phyloP scores from a whole-genome alignment of 2,888 invertebrate genomes.

The Agrochola lychnidis region DNA sequence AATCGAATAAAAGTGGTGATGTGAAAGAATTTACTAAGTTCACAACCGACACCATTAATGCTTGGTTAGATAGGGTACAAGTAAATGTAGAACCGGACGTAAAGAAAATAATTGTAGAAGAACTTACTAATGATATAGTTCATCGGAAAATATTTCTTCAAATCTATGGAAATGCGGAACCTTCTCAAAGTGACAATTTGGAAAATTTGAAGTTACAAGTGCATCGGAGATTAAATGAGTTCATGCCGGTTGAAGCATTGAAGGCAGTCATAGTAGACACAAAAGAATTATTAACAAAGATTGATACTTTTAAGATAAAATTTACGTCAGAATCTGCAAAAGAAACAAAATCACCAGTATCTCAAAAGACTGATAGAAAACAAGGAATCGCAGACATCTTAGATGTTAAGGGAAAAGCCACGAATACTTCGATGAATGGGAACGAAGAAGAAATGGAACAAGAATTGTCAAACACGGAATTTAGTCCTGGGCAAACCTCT shows the following conservation, averaged over 20 bases:
- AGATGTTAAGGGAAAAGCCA: neutral
- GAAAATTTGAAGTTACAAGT: slow-evolving; percentile 43
- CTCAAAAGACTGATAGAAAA: neutral
- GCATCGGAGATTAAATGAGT: slow-evolving; percentile 16
- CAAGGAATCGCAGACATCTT: slow-evolving; percentile 2
- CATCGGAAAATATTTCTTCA: slow-evolving; percentile 39
- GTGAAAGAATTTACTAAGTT: slow-evolving; percentile 1
- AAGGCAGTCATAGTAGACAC: slow-evolving; percentile 15
- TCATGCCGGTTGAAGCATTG: neutral
- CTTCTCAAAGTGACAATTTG: neutral
- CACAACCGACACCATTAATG: neutral
- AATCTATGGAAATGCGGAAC: neutral
- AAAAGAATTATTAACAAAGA: neutral
- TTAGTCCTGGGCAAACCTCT: slow-evolving; percentile 29
- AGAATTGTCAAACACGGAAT: neutral
- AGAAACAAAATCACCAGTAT: neutral
- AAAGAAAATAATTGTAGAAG: slow-evolving; percentile 11
- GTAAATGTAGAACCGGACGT: neutral
- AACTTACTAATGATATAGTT: slow-evolving; percentile 27
- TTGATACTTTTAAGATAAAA: slow-evolving; percentile 9
- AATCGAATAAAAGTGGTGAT: neutral
- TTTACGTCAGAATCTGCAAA: neutral
- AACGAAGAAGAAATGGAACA: slow-evolving; percentile 6
- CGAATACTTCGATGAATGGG: neutral
- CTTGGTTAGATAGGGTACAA: slow-evolving; percentile 24